Evolutionary conservation across 2,888 invertebrate species (phyloP), one percentile per base, ranked within the genome.

Genomic region (Drosophila sordidula): DNA sequence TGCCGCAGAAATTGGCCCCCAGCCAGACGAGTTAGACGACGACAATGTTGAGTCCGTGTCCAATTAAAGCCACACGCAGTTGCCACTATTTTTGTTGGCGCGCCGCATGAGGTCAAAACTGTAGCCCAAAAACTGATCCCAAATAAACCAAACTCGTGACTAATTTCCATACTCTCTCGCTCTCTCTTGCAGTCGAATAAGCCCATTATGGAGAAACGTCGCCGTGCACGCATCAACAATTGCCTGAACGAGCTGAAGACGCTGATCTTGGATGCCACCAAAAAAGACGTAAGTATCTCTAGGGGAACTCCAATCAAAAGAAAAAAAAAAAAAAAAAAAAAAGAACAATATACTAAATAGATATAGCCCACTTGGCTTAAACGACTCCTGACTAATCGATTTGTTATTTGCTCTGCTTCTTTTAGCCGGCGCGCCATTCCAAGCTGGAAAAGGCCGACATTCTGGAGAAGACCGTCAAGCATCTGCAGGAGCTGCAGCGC

Each of bases 361-460:
- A 3, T 22, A 3, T 22, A 22, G 6, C 11, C 3, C 25, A 18
- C n/a, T 22, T 9, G 1, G 1, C 4, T 2, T 9, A 36, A 18
- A 16, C 9, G 32, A 18, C 46, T 44, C 0, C 11, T 18, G 14
- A 63, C 59, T 77, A 74, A 88, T 26, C 38, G 2, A 0, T 1
- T 1, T 6, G 0, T 34, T 45, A 1, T 32, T 52, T 54, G 4
- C 64, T n/a, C 70, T 61, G 61, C 51, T 86, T 36, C 68, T 94
- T 94, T 68, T 94, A 98, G 97, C 97, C 98, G 38, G 95, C 97
- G 2, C 95, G 98, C 63, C 98, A 98, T 93, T 97, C 97, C 5
- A 98, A 98, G 91, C 93, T 98, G 87, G 98, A 98, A 92, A 98
- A 98, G 91, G 98, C 98, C 0, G 98, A 98, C 92, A 98, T 98